Evolutionary conservation across 2,888 invertebrate species (phyloP).

Genomic region (Dicyrtoma fusca): DNA sequence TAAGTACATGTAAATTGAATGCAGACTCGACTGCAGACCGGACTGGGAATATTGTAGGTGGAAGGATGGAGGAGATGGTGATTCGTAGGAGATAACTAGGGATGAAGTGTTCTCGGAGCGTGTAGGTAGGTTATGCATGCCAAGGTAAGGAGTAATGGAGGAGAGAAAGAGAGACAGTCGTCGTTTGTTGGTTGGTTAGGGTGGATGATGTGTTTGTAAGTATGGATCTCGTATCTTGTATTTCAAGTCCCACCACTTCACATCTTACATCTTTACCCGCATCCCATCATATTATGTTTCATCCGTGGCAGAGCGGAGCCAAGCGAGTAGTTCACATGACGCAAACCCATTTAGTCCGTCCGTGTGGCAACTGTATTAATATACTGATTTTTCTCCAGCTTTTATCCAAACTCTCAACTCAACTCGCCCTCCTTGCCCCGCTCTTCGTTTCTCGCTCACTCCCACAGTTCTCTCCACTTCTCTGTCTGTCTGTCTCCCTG

Average conservation of each 20-base stretch:
- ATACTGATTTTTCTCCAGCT: slow-evolving; percentile 37
- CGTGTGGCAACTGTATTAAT: slow-evolving; percentile 43
- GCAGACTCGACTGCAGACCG: too few species aligned
- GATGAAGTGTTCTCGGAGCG: too few species aligned
- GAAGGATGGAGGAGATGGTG: too few species aligned
- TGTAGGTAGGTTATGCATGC: not conserved
- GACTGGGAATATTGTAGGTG: too few species aligned
- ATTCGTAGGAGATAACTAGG: too few species aligned
- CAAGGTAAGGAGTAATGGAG: too few species aligned
- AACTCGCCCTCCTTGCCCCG: not conserved
- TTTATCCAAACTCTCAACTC: slow-evolving; percentile 12
- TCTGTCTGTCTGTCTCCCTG: not conserved
- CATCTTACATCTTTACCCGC: slow-evolving; percentile 22
- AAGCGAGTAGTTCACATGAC: slow-evolving; percentile 37
- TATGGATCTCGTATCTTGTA: not conserved
- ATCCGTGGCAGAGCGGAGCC: slow-evolving; percentile 22
- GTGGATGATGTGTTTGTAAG: too few species aligned
- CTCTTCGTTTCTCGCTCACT: too few species aligned
- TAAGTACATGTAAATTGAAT: too few species aligned
- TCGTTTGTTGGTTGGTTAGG: too few species aligned
- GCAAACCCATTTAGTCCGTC: slow-evolving; percentile 42
- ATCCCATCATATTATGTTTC: slow-evolving; percentile 34
- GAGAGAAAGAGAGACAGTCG: too few species aligned
- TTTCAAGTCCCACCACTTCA: slow-evolving; percentile 37
- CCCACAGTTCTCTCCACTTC: too few species aligned